phyloP scores from a whole-genome alignment of 2,888 invertebrate genomes.

The Erebia ligea region DNA sequence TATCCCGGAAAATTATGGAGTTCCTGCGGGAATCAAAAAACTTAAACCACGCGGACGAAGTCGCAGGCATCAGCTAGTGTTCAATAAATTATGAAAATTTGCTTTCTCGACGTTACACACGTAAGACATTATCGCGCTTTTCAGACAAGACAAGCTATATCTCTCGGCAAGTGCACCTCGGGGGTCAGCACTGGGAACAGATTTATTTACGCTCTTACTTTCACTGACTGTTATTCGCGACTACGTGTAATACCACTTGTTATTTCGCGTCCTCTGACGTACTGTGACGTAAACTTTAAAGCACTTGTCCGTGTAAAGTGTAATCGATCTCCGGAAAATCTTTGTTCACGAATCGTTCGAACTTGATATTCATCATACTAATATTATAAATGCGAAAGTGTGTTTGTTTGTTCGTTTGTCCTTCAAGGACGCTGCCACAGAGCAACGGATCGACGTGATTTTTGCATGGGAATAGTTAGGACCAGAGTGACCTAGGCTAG shows the following conservation, averaged over 20 bases:
- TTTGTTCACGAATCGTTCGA: background rate
- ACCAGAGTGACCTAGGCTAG: too few relatives aligned
- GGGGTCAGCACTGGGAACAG: conserved; percentile 56
- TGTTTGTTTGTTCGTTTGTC: too few relatives aligned
- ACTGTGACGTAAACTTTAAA: conserved; percentile 38
- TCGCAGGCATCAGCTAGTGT: too few relatives aligned
- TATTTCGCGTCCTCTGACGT: conserved; percentile 41
- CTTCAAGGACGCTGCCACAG: too few relatives aligned
- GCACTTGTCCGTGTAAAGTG: background rate
- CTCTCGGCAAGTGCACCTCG: conserved; percentile 58
- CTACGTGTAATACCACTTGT: conserved; percentile 39
- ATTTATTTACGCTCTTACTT: conserved; percentile 72
- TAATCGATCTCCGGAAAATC: conserved; percentile 2
- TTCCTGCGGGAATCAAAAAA: too few relatives aligned
- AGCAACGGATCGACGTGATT: too few relatives aligned
- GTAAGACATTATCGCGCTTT: conserved; percentile 26
- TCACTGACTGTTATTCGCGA: conserved; percentile 59
- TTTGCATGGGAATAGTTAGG: too few relatives aligned
- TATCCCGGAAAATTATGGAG: too few relatives aligned
- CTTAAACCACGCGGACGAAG: too few relatives aligned
- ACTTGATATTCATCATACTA: background rate
- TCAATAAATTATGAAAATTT: conserved; percentile 21
- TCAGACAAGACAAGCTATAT: conserved; percentile 36
- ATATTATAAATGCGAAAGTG: too few relatives aligned
- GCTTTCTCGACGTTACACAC: conserved; percentile 20